Conservation (phyloP, 2,888 invertebrate species). For the Julus scandinavius region DNA sequence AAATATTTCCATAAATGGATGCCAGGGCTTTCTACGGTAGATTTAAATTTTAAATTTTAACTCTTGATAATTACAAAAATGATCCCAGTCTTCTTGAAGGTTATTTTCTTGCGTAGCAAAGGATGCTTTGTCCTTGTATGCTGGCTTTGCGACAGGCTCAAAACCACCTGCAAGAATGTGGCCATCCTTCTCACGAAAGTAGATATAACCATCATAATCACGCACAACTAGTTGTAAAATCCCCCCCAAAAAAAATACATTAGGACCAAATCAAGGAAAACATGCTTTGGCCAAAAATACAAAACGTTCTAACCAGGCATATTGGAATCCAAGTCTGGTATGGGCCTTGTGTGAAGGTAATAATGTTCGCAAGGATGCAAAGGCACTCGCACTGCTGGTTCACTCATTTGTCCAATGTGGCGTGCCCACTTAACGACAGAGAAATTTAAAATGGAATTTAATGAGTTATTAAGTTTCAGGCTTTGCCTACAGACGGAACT, state of each 20-base stretch:
- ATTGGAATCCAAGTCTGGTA: slow-evolving; percentile 78
- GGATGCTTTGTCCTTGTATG: slow-evolving; percentile 76
- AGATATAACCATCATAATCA: slow-evolving; percentile 88
- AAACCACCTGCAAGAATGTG: slow-evolving; percentile 90
- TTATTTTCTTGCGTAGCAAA: slow-evolving; percentile 63
- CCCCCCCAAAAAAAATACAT: too few relatives aligned
- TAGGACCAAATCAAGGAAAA: background rate
- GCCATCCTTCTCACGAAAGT: slow-evolving; percentile 86
- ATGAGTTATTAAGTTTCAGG: too few relatives aligned
- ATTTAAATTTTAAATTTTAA: background rate
- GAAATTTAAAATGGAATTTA: background rate
- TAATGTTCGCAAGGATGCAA: slow-evolving; percentile 93
- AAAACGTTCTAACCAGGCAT: slow-evolving; percentile 75
- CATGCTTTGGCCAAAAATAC: background rate
- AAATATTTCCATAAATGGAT: background rate
- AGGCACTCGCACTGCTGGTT: slow-evolving; percentile 85
- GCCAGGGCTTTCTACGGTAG: background rate
- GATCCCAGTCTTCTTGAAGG: slow-evolving; percentile 94
- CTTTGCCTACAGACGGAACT: background rate
- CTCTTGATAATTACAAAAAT: slow-evolving; percentile 74
- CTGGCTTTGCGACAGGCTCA: slow-evolving; percentile 89
- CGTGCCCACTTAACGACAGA: slow-evolving; percentile 78
- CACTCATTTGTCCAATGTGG: slow-evolving; percentile 84
- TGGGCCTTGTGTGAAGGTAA: slow-evolving; percentile 87
- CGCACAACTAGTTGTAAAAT: slow-evolving; percentile 73